Evolutionary conservation across 2,888 invertebrate genomes (phyloP).

Genomic region (Lithophane leautieri): DNA sequence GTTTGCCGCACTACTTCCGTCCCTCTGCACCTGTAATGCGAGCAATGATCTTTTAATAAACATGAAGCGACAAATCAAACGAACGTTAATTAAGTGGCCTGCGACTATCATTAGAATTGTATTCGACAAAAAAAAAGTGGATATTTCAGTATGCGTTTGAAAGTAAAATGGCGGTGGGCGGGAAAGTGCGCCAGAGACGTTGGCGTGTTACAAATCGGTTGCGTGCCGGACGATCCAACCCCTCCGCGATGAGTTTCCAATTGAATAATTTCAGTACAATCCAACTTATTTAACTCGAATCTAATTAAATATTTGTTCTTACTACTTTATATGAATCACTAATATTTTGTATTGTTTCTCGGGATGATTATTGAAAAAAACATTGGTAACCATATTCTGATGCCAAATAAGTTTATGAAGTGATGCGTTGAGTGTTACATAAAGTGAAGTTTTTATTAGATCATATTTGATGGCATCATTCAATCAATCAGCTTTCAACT

Average conservation of each 20-base stretch:
- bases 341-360: background rate
- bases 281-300: constrained; percentile 63
- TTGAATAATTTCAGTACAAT: constrained; percentile 78
- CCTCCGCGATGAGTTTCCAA: constrained; percentile 82
- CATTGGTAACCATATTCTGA: background rate
- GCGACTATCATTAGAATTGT: constrained; percentile 57
- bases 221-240: constrained; percentile 79
- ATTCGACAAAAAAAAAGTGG: constrained; percentile 72
- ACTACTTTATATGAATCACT: background rate
- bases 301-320: constrained; percentile 36
- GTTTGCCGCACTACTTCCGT: constrained; percentile 73
- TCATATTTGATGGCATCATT: background rate
- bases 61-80: constrained; percentile 54
- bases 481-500: background rate
- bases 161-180: constrained; percentile 87
- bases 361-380: background rate
- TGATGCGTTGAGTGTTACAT: too few relatives aligned
- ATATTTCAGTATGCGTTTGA: constrained; percentile 86
- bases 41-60: constrained; percentile 52
- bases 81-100: constrained; percentile 59
- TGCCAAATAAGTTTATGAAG: background rate
- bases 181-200: constrained; percentile 82
- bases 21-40: constrained; percentile 79
- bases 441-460: background rate
- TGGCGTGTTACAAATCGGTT: constrained; percentile 78